Percentiles rank a stretch among this genome's conserved stretches.
Conservation (phyloP, 2,797 vertebrate genomes). For the Picus viridis region DNA sequence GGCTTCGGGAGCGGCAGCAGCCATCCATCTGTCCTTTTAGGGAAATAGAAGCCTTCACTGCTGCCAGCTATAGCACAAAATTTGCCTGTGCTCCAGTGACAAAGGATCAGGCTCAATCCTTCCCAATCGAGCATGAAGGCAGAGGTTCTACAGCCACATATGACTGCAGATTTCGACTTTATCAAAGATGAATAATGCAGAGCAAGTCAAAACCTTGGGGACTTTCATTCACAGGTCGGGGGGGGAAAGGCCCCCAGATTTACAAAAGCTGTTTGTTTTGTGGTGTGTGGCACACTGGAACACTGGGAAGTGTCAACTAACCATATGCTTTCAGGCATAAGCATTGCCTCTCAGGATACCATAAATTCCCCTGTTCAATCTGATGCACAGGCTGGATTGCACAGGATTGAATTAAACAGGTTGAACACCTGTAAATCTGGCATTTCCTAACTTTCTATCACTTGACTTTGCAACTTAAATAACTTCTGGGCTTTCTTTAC, state of each 20-base stretch:
- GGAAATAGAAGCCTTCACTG: background rate
- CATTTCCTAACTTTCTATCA: constrained; percentile 23
- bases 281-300: background rate
- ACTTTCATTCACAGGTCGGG: background rate
- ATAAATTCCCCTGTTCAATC: constrained; percentile 1
- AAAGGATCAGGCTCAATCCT: background rate
- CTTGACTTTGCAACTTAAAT: constrained; percentile 36
- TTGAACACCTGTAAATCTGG: constrained; percentile 18
- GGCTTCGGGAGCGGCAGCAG: background rate
- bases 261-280: constrained; percentile 4
- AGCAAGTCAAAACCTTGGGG: background rate
- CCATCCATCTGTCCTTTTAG: background rate
- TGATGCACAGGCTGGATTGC: background rate
- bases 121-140: background rate
- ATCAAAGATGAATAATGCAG: background rate
- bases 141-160: background rate
- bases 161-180: background rate
- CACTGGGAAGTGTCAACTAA: background rate
- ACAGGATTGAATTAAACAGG: constrained; percentile 18
- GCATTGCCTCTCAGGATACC: background rate
- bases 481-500: constrained; percentile 20
- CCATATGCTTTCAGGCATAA: constrained; percentile 8
- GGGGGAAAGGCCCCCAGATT: background rate
- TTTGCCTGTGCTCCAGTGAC: background rate
- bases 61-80: background rate